Percentiles rank a stretch among this genome's conserved stretches.
Conservation (phyloP, 2,888 invertebrate genomes). For the Epicampocera succincta region DNA sequence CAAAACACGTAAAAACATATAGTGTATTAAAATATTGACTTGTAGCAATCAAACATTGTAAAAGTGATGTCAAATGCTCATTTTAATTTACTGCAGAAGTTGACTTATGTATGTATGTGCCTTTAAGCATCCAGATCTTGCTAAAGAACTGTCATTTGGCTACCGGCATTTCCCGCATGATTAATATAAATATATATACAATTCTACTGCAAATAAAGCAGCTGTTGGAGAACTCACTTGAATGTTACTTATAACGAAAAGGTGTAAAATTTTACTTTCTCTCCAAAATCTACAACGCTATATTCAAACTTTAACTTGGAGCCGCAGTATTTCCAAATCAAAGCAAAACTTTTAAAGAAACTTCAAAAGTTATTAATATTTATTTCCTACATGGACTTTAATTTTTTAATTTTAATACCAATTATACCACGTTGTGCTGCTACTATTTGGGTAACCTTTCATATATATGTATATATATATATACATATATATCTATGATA, state of each 20-base stretch:
- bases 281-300: neutral
- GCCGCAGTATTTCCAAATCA: neutral
- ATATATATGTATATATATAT: too few species aligned
- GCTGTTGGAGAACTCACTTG: neutral
- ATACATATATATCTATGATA: too few species aligned
- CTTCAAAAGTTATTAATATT: too few species aligned
- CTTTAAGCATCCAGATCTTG: neutral
- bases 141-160: neutral
- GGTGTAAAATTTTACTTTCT: neutral
- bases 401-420: neutral
- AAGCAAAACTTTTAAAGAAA: neutral
- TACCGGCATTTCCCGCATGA: neutral
- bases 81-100: neutral
- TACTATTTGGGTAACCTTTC: too few species aligned
- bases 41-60: neutral
- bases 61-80: neutral
- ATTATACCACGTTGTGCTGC: too few species aligned
- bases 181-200: neutral
- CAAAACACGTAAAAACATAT: slow-evolving; percentile 15
- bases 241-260: neutral
- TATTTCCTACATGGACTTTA: slow-evolving; percentile 5
- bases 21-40: neutral
- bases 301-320: neutral
- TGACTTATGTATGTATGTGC: neutral
- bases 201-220: neutral